Evolutionary conservation across 1,140 invertebrate genomes (phyloP), one percentile per base, ranked within the genome.

Genomic region (Latrodectus geometricus): DNA sequence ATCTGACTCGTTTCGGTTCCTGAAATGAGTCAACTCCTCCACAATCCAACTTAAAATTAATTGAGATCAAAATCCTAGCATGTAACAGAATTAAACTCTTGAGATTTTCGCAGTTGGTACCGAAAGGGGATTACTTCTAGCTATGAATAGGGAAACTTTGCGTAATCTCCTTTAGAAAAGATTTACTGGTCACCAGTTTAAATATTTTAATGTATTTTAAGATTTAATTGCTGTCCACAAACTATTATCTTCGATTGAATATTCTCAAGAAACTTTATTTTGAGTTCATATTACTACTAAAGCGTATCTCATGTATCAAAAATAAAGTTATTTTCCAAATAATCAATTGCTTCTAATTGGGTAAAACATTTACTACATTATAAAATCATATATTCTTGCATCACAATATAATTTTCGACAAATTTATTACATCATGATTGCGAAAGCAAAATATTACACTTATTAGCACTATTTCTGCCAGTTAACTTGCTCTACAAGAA

Each of bases 21-120:
- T 3, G 50, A 9, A 73, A 75, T 68, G n/a, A 23, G 20, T 68
- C 48, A 50, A 23, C 50, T 21, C 9, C 11, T 23, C 8, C 50
- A 1, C 17, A 80, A 21, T 52, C 77, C 66, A 68, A 80, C 50
- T 72, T 72, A 72, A 72, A 72, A 81, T 81, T 81, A 81, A 81
- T 81, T 21, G 21, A 15, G 17, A 81, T 61, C 54, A 50, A 73
- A 73, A 72, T 72, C 21, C 23, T 50, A 81, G 21, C 79, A 15
- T 50, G 65, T 69, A 69, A 9, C n/a, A 52, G 56, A 70, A 35
- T 50, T 49, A 81, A 61, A 17, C 50, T 14, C 52, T 8, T 3
- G 23, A 73, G 52, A 81, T 72, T 72, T 81, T 23, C 77, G 35
- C 65, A 77, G 54, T 21, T 48, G 4, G 9, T 61, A 14, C 8